Percentiles rank a stretch among this genome's conserved stretches.
Evolutionary conservation across 1,140 invertebrate genomes (phyloP).

Genomic region (Thaumetopoea pityocampa): DNA sequence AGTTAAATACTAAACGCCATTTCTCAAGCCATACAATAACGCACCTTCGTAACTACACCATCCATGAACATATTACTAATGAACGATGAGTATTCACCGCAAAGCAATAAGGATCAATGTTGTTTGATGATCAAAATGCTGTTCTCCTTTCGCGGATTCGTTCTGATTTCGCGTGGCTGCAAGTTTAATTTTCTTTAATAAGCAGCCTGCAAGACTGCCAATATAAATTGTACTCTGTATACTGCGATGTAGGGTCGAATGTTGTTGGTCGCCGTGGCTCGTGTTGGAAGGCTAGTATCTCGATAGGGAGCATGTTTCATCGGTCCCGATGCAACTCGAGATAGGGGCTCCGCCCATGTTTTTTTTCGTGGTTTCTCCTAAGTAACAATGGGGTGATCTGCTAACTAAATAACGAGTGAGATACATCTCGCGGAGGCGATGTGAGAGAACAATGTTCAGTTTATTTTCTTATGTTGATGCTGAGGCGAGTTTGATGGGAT

Average conservation of each 20-base stretch:
- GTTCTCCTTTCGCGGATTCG: constrained; percentile 57
- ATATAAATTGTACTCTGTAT: constrained; percentile 35
- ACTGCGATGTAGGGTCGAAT: constrained; percentile 17
- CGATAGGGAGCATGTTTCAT: constrained; percentile 66
- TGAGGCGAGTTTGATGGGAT: constrained; percentile 7
- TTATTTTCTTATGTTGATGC: constrained; percentile 41
- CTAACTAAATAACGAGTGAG: constrained; percentile 71
- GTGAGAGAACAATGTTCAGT: constrained; percentile 44
- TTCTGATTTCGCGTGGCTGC: constrained; percentile 67
- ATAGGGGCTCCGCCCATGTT: constrained; percentile 69
- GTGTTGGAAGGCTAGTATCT: constrained; percentile 68
- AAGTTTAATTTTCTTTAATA: constrained; percentile 76
- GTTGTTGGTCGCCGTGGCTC: constrained; percentile 21
- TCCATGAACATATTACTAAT: constrained; percentile 13
- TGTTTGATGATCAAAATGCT: constrained; percentile 25
- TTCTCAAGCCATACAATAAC: constrained; percentile 4
- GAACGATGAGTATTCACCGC: constrained; percentile 14
- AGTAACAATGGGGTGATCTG: constrained; percentile 73
- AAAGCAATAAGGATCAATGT: constrained; percentile 46
- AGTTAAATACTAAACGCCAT: constrained; percentile 36
- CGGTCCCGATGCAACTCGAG: constrained; percentile 53
- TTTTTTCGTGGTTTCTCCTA: constrained; percentile 71
- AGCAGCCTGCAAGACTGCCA: constrained; percentile 28
- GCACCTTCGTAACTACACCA: constrained; percentile 10
- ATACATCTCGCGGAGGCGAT: constrained; percentile 50